A percentile compares a stretch with the other conserved stretches of the same genome.
Evolutionary conservation across 35 echinoderm and acorn worm genomes (phyloP).

Genomic region (Stichopus chloronotus): DNA sequence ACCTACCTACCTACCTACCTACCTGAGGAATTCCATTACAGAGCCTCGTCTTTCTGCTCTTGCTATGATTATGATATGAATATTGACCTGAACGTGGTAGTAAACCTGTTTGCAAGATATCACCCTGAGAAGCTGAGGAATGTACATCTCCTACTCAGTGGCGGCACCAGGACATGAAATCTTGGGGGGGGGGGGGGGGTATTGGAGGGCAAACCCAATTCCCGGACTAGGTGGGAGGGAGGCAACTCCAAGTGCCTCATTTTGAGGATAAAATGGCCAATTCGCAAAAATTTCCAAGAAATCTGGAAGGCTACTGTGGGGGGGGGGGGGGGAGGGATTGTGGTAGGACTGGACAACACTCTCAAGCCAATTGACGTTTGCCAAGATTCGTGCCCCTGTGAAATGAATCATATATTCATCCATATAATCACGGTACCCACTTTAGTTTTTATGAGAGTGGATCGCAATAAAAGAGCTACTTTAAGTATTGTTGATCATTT

Average conservation of each 20-base stretch:
- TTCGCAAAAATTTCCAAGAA: too few species aligned
- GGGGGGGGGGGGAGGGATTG: neutral
- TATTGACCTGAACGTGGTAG: constrained; percentile 24
- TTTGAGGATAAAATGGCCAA: too few species aligned
- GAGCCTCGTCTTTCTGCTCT: constrained; percentile 16
- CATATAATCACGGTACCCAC: neutral
- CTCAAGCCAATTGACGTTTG: neutral
- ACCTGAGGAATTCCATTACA: constrained; percentile 44
- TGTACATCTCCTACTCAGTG: too few species aligned
- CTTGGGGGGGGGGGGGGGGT: too few species aligned
- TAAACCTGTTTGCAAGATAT: neutral
- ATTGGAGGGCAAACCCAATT: too few species aligned
- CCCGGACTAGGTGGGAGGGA: too few species aligned
- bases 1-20: constrained; percentile 49
- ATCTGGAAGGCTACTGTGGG: neutral
- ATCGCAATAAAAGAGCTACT: too few species aligned
- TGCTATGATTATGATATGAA: constrained; percentile 39
- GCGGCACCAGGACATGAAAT: too few species aligned
- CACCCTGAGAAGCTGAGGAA: too few species aligned
- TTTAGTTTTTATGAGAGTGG: too few species aligned
- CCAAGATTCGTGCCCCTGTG: neutral
- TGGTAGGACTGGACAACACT: neutral
- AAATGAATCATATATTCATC: neutral
- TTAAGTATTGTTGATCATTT: too few species aligned
- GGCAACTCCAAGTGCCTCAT: too few species aligned